Base-by-base conservation (phyloP, 2,113 vertebrate species). In the Malurus elegans region DNA sequence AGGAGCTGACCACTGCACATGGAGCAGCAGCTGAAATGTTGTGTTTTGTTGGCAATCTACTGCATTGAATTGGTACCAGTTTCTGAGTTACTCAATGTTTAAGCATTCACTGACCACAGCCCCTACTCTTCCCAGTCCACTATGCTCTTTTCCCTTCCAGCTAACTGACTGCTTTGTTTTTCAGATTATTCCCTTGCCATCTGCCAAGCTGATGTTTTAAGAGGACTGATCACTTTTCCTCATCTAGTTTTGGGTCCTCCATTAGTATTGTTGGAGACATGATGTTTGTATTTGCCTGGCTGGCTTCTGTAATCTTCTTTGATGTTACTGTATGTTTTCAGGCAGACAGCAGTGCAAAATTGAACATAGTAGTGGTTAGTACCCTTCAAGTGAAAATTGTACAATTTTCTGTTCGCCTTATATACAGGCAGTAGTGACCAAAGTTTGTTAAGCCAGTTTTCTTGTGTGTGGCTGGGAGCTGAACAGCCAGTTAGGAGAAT, bases 1-100 rank as follows among this genome's bases (percentile, higher is more conserved):
- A 66, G 32, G 19, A 34, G 10, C 0, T 83, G 24, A 69, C 42
- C 28, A 3, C 12, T 76, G 36, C 24, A 10, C 1, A 1, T 31
- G 28, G 42, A 66, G 12, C 31, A 65, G 78, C 64, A 58, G 29
- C 28, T 87, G 32, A 70, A 90, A 78, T 50, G 9, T 31, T 62
- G 48, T 72, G 38, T 34, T 71, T 79, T 81, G 23, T 31, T 86
- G 34, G 24, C 48, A 56, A 9, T 12, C 8, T 42, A 12, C 23
- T 89, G 14, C 12, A 21, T 73, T 71, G 31, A 64, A 72, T 25
- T 79, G 78, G 8, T 18, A 82, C 20, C 19, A 32, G 32, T 54
- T 90, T 90, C 44, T 62, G 47, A 67, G 29, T 34, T 58, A 36
- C 29, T 34, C 71, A 38, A 26, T 31, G 36, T 20, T 13, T 12